Percentiles rank a stretch among this genome's conserved stretches.
These are phyloP conservation scores for Ptychochromis oligacanthus DNA, from an alignment of 2,113 vertebrate genomes.

Conservation along the genomic window DNA sequence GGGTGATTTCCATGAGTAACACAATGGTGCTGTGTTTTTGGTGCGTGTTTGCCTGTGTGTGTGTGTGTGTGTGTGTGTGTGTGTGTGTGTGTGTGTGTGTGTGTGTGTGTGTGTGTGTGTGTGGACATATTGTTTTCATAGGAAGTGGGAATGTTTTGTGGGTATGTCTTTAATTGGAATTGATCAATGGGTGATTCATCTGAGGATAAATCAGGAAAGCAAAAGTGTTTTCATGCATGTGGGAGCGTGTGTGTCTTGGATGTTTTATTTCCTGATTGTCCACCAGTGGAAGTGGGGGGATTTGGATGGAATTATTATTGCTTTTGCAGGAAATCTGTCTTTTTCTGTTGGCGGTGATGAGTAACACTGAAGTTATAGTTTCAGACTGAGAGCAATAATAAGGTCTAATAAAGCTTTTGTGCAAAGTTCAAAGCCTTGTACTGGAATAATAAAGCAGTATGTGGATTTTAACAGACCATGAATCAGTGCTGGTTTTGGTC, in stretches of 20 bases:
- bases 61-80: background rate
- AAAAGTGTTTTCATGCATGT: slow-evolving; percentile 2
- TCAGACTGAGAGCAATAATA: background rate
- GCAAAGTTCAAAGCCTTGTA: background rate
- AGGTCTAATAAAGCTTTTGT: background rate
- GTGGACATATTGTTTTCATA: background rate
- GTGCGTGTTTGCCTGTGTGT: background rate
- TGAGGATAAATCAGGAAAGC: background rate
- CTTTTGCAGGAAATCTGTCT: slow-evolving; percentile 21
- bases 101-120: background rate
- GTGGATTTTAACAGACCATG: background rate
- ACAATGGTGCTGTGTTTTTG: background rate
- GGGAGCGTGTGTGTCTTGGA: slow-evolving; percentile 30
- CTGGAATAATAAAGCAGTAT: background rate
- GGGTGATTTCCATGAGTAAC: slow-evolving; percentile 16
- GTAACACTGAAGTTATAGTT: background rate
- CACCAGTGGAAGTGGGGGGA: slow-evolving; percentile 24
- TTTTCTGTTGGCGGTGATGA: slow-evolving; percentile 12
- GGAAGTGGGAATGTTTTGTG: background rate
- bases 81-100: background rate
- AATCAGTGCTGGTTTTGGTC: background rate
- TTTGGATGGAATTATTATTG: slow-evolving; percentile 23
- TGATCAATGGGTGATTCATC: slow-evolving; percentile 15
- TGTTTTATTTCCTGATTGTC: slow-evolving; percentile 46
- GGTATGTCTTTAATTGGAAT: slow-evolving; percentile 11